Evolutionary conservation across 2,113 vertebrate genomes (phyloP), one percentile per base, ranked within the genome.

Genomic region (Podocnemis expansa): DNA sequence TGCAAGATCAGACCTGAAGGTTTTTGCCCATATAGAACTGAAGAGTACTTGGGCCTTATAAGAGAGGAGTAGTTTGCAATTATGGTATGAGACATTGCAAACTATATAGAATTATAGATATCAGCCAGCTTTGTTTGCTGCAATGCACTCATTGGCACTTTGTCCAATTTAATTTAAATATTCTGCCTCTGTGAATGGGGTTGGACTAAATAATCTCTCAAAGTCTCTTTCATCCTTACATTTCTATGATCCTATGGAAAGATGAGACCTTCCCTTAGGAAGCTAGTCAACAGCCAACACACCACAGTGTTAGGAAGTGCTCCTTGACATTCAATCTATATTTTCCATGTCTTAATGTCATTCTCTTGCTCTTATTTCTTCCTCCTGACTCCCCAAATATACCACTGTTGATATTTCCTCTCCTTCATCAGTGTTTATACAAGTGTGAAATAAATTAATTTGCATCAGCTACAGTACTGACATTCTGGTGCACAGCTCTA

Each of bases 401-500:
- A 78, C 82, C 51, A 84, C 60, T 60, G 45, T 1, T 7, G 93
- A 47, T 47, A 93, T 89, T 94, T 89, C 67, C 54, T 87, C 90
- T 92, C 82, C 90, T 21, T 90, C n/a, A n/a, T 82, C 91, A 47
- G 8, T 34, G 12, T 78, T 88, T 79, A 80, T 90, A 0, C 51
- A 93, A 87, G 95, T 96, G 96, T 87, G 63, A 97, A 94, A 94
- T 86, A 95, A 91, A 96, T 97, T 95, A 96, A 90, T 94, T 86
- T 89, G 84, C 87, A 95, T 97, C 94, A 97, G 97, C 94, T 96
- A 49, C 94, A 97, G 93, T 96, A 96, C 97, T 93, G 96, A 97
- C 95, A 97, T 98, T 98, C 96, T 85, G 2, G 94, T 95, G 96
- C 93, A 89, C 86, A 97, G 86, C 92, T 97, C 97, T 91, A 96